These are phyloP conservation scores for Stegastes partitus DNA, from an alignment of 2,113 vertebrate species.

Conservation along the genomic window DNA sequence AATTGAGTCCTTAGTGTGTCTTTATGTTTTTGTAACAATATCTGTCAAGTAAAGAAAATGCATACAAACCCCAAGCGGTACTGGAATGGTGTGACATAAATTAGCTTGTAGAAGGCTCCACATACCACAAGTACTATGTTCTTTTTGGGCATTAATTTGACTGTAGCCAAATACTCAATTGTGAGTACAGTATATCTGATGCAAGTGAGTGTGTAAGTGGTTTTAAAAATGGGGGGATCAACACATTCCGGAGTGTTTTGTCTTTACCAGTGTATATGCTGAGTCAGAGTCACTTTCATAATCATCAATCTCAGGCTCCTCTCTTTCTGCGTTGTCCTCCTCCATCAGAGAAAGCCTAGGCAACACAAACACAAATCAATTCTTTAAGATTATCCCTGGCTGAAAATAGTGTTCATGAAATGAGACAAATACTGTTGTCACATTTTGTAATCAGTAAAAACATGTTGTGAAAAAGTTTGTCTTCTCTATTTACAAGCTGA, in stretches of 20 bases:
- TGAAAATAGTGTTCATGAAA: not conserved
- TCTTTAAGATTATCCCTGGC: not conserved
- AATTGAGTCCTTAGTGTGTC: not conserved
- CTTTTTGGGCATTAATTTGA: not conserved
- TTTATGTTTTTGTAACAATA: not conserved
- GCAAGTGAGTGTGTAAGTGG: not conserved
- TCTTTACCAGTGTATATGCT: slow-evolving; percentile 74
- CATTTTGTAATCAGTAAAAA: not conserved
- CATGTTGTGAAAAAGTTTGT: not conserved
- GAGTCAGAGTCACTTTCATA: slow-evolving; percentile 62
- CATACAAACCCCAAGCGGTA: no score
- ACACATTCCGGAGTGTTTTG: not conserved
- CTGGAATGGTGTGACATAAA: not conserved
- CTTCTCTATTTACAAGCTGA: slow-evolving; percentile 70
- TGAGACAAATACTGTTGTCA: not conserved
- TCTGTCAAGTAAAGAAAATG: not conserved
- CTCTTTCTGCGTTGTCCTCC: slow-evolving; percentile 59
- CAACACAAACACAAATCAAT: not conserved
- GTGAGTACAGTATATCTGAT: not conserved
- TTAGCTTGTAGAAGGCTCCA: not conserved
- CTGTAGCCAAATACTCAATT: no score
- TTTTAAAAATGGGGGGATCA: rapidly evolving
- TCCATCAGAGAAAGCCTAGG: slow-evolving; percentile 80
- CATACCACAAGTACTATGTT: not conserved
- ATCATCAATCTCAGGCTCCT: slow-evolving; percentile 70